phyloP scores from a whole-genome alignment of 2,888 invertebrate genomes.

The Eupeodes latifasciatus region DNA sequence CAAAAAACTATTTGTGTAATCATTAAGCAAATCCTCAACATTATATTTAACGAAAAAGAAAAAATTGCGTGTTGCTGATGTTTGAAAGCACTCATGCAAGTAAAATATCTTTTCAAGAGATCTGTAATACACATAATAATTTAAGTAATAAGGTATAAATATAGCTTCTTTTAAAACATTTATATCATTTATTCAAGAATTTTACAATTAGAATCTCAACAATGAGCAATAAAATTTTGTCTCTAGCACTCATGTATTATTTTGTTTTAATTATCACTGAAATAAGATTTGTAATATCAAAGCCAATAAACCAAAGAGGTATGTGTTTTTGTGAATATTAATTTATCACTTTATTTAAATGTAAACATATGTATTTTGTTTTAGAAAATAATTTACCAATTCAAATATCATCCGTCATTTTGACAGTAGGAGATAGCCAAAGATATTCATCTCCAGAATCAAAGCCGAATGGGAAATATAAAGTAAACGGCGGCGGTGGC shows the following conservation, averaged over 20 bases:
- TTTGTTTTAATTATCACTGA: not conserved
- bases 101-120: not conserved
- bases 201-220: not conserved
- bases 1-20: too few species aligned
- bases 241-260: not conserved
- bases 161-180: not conserved
- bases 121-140: not conserved
- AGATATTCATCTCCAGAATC: not conserved
- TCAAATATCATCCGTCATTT: constrained; percentile 41
- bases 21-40: too few species aligned
- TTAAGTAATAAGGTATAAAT: not conserved
- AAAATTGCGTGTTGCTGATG: not conserved
- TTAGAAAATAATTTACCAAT: constrained; percentile 45
- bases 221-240: constrained; percentile 14
- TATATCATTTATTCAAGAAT: not conserved
- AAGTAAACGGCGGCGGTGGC: not conserved
- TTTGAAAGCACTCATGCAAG: constrained; percentile 26
- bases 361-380: not conserved
- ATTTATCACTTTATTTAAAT: too few species aligned
- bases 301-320: not conserved
- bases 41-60: too few species aligned
- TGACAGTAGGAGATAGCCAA: constrained; percentile 20
- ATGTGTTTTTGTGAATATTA: not conserved
- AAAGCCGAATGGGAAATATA: not conserved
- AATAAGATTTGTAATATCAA: not conserved